These are phyloP conservation scores for Troilus luridus DNA, from an alignment of 2,888 invertebrate genomes.

Conservation along the genomic window DNA sequence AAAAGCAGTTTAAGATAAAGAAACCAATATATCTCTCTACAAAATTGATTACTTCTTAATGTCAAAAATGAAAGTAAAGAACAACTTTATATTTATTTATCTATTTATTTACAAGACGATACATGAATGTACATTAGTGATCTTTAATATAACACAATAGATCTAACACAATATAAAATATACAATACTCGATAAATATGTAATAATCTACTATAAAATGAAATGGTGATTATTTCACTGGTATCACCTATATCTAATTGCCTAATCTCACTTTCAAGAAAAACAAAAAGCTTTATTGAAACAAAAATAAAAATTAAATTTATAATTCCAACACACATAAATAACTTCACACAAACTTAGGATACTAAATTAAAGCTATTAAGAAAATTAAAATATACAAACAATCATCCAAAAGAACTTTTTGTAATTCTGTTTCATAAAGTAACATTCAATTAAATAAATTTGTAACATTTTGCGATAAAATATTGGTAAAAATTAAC, in stretches of 20 bases:
- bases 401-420: neutral
- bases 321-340: slow-evolving; percentile 51
- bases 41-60: neutral
- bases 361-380: slow-evolving; percentile 58
- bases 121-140: slow-evolving; percentile 60
- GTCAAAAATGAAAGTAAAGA: neutral
- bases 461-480: slow-evolving; percentile 39
- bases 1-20: no score
- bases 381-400: slow-evolving; percentile 48
- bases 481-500: slow-evolving; percentile 37
- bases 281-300: slow-evolving; percentile 51
- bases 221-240: slow-evolving; percentile 50
- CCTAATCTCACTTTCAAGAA: slow-evolving; percentile 53
- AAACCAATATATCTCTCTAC: no score
- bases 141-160: slow-evolving; percentile 54
- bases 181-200: slow-evolving; percentile 58
- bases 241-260: slow-evolving; percentile 35
- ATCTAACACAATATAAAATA: slow-evolving; percentile 59
- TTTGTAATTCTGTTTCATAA: slow-evolving; percentile 2
- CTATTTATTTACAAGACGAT: slow-evolving; percentile 60
- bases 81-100: slow-evolving; percentile 45
- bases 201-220: slow-evolving; percentile 53
- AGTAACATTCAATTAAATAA: slow-evolving; percentile 3
- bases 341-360: slow-evolving; percentile 56
- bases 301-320: slow-evolving; percentile 36